Percentiles rank a stretch among this genome's conserved stretches.
phyloP scores from a whole-genome alignment of 1,140 invertebrate genomes.

The Dendroctonus ponderosae region DNA sequence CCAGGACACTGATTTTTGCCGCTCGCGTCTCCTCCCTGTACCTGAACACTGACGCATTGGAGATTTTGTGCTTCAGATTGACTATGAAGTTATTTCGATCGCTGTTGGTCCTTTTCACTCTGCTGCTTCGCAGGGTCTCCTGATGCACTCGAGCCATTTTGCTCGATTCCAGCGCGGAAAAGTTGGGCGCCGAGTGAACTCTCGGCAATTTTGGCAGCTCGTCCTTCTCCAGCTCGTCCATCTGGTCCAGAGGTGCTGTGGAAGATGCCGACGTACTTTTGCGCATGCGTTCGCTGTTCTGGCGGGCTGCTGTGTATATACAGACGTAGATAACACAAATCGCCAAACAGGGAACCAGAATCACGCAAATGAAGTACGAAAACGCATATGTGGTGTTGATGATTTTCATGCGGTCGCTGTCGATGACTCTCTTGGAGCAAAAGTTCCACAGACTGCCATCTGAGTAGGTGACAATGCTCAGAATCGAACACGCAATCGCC shows the following conservation, averaged over 20 bases:
- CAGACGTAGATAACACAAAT: conserved; percentile 70
- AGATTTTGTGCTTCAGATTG: conserved; percentile 70
- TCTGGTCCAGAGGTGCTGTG: conserved; percentile 33
- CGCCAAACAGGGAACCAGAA: conserved; percentile 65
- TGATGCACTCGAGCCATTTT: conserved; percentile 8
- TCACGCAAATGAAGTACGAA: conserved; percentile 58
- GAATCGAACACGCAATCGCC: conserved; percentile 58
- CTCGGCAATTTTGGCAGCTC: conserved; percentile 36
- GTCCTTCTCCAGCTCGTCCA: conserved; percentile 8
- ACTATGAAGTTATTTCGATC: conserved; percentile 61
- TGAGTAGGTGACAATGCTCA: conserved; percentile 45
- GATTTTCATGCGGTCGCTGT: conserved; percentile 21
- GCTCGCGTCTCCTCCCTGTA: conserved; percentile 80
- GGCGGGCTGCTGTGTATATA: conserved; percentile 69
- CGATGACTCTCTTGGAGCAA: conserved; percentile 50
- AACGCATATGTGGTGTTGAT: conserved; percentile 51
- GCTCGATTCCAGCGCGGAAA: conserved; percentile 34
- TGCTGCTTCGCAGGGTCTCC: conserved; percentile 15
- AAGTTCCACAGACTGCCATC: conserved; percentile 55
- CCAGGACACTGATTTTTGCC: conserved; percentile 72
- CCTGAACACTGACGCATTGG: conserved; percentile 78
- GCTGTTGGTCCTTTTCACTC: conserved; percentile 47
- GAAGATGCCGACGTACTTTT: conserved; percentile 47
- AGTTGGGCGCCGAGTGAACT: conserved; percentile 46
- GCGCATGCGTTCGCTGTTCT: conserved; percentile 68